Evolutionary conservation across 2,797 vertebrate genomes (phyloP).

Genomic region (Diplodus puntazzo): DNA sequence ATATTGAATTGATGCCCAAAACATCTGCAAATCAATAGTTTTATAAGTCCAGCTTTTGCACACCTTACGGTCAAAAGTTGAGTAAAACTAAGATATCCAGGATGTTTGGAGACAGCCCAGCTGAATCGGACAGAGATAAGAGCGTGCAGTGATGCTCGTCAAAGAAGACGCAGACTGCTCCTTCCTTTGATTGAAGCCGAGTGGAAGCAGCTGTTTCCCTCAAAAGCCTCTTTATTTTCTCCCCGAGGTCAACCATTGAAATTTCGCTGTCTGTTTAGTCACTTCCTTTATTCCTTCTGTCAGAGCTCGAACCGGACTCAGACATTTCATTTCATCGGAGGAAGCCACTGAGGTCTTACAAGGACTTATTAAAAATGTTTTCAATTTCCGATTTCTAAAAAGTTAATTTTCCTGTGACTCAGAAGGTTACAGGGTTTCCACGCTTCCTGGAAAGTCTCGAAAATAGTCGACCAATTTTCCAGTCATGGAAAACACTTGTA

Average conservation of each 20-base stretch:
- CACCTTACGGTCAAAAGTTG: background rate
- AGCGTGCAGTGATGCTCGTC: background rate
- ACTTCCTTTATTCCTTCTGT: background rate
- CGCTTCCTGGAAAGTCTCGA: too few species aligned
- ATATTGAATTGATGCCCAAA: too few species aligned
- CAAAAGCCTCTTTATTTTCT: background rate
- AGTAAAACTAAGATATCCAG: too few species aligned
- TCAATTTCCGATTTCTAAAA: background rate
- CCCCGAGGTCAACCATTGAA: background rate
- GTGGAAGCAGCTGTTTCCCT: conserved; percentile 35
- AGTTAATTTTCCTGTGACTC: background rate
- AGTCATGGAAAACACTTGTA: too few species aligned
- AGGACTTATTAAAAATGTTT: background rate
- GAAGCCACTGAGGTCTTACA: background rate
- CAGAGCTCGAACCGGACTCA: background rate
- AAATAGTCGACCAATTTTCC: too few species aligned
- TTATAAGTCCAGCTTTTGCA: too few species aligned
- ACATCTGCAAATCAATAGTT: too few species aligned
- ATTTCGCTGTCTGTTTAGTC: background rate
- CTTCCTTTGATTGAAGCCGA: background rate
- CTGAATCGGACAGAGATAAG: too few species aligned
- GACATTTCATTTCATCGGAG: background rate
- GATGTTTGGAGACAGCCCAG: too few species aligned
- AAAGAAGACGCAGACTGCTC: background rate
- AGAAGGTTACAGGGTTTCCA: background rate